Conservation (phyloP, 2,113 vertebrate genomes). For the Arizona elegans region DNA sequence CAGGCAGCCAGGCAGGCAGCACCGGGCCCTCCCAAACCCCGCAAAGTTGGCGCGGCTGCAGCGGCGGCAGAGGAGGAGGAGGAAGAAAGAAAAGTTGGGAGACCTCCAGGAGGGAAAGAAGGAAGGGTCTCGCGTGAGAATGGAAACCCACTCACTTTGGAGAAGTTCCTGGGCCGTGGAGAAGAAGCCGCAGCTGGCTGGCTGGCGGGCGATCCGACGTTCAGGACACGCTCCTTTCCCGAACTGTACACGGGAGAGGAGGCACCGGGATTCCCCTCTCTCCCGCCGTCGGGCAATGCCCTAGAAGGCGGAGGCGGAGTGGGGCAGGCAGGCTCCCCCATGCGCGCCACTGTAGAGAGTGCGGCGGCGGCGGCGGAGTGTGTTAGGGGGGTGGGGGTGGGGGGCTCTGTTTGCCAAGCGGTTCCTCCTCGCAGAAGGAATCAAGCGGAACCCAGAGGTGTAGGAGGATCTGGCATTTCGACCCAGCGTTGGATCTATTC, state of each 20-base stretch:
- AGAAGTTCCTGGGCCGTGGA: neutral
- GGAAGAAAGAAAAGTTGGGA: neutral
- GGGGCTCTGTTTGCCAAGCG: neutral
- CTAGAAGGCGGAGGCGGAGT: neutral
- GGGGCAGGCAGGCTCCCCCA: neutral
- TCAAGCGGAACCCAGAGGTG: neutral
- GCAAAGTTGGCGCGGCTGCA: neutral
- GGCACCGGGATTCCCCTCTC: neutral
- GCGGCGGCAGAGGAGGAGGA: neutral
- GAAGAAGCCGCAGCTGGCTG: neutral
- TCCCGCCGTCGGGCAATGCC: neutral
- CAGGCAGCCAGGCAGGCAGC: neutral
- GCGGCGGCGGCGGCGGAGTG: neutral
- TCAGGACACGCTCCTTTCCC: neutral
- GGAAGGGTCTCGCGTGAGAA: neutral
- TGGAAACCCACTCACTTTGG: conserved; percentile 5
- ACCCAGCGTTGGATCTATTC: neutral
- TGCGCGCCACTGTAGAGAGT: neutral
- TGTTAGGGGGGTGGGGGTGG: too few relatives aligned
- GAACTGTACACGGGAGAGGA: neutral
- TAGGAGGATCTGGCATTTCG: neutral
- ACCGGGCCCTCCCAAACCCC: neutral
- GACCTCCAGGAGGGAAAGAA: neutral
- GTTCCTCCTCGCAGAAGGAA: neutral
- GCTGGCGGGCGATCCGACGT: neutral